Evolutionary conservation across 2,888 invertebrate species (phyloP), one percentile per base, ranked within the genome.

Genomic region (Chymomyza fuscimana): DNA sequence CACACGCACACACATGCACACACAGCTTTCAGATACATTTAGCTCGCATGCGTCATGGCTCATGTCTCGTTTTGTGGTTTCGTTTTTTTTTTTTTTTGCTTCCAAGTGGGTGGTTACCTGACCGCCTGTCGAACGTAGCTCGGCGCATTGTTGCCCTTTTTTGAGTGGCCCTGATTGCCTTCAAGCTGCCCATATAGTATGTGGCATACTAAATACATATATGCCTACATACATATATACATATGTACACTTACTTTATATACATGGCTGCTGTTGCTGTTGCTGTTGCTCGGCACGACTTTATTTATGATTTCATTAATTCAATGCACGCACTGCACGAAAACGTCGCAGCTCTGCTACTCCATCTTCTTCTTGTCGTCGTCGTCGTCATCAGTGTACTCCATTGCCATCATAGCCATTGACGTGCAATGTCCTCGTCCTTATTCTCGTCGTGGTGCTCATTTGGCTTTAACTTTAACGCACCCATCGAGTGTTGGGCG

Each of bases 61-160:
- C 70, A 74, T 32, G 29, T n/a, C 65, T 12, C 66, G 68, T 61
- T 63, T 25, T 40, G 16, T 70, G 64, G 12, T 58, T n/a, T 19
- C 6, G 0, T 22, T 25, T n/a, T 19, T 62, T 0, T 52, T n/a
- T 22, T 64, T 63, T 7, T 32, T 32, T 5, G 60, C 51, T 15
- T 15, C 68, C 76, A 78, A 82, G 77, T 85, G 87, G 88, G 82
- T 81, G 89, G 78, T 75, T 79, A 79, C 79, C 63, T 70, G 54
- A 54, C 54, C 51, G 51, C 51, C 51, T 51, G 51, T 51, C 51
- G n/a, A 51, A 51, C 51, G 5, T 16, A 15, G n/a, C 61, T 68
- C 60, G 63, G 64, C 32, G 32, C 64, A 63, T 71, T 76, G 76
- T 76, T 71, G 76, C 51, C 67, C 63, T 72, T 78, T 69, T 82